Evolutionary conservation across 1,140 invertebrate genomes (phyloP).

Genomic region (Periplaneta americana): DNA sequence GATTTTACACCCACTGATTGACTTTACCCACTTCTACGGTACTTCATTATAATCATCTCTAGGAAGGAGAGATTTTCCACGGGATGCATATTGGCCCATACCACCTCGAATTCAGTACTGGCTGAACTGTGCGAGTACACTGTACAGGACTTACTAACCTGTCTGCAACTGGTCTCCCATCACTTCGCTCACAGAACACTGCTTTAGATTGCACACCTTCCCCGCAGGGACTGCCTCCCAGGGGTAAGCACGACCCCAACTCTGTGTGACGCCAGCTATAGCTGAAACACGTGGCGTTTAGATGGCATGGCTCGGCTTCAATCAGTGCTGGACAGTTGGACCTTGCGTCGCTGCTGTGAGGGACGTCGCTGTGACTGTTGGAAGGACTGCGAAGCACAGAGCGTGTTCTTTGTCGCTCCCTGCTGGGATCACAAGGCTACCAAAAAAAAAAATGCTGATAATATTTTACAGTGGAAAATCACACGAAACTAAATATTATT

Average conservation of each 20-base stretch:
- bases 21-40: too few species aligned
- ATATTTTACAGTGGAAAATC: background rate
- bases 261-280: conserved; percentile 53
- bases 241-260: conserved; percentile 52
- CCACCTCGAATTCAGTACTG: too few species aligned
- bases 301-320: conserved; percentile 47
- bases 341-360: conserved; percentile 16
- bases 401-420: conserved; percentile 48
- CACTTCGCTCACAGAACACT: conserved; percentile 49
- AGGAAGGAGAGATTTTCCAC: too few species aligned
- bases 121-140: too few species aligned
- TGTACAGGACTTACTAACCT: too few species aligned
- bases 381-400: conserved; percentile 44
- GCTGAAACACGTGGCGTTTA: conserved; percentile 44
- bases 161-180: conserved; percentile 49
- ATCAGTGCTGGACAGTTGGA: conserved; percentile 48
- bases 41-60: too few species aligned
- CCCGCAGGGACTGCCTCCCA: conserved; percentile 55
- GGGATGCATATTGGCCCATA: too few species aligned
- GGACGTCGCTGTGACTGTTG: conserved; percentile 8
- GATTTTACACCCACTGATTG: too few species aligned
- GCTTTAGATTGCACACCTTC: conserved; percentile 51
- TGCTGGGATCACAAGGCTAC: conserved; percentile 32
- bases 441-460: background rate
- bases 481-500: background rate